phyloP scores from a whole-genome alignment of 2,797 vertebrate genomes.

The Cossypha heuglini region DNA sequence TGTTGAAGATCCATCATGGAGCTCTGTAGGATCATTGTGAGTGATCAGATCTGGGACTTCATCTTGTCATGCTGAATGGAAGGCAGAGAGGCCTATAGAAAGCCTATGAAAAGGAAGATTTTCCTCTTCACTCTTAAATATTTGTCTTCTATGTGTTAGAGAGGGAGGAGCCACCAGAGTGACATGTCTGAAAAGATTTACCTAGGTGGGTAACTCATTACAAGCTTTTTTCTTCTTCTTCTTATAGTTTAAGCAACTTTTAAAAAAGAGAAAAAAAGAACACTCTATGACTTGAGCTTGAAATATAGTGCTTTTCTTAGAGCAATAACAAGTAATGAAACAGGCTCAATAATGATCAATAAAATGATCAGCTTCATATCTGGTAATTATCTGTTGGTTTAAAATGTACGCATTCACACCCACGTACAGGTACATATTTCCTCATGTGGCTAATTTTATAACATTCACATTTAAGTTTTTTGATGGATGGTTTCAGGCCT shows the following conservation, averaged over 20 bases:
- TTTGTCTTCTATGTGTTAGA: neutral
- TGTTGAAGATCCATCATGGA: neutral
- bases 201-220: neutral
- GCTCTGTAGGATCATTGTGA: neutral
- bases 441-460: neutral
- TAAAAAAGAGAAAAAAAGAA: neutral
- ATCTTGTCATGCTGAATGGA: neutral
- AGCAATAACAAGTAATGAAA: neutral
- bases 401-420: neutral
- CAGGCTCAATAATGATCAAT: neutral
- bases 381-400: neutral
- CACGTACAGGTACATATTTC: neutral
- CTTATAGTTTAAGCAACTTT: neutral
- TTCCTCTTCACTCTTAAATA: too few relatives aligned
- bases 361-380: neutral
- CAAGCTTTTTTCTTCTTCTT: neutral
- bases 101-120: neutral
- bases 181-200: neutral
- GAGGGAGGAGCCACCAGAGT: neutral
- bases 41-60: neutral
- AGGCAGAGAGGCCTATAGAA: neutral
- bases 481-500: neutral
- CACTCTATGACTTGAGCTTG: neutral
- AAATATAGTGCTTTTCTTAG: neutral
- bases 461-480: neutral